Base-by-base conservation (phyloP, 2,797 vertebrate species). In the Streptopelia turtur region DNA sequence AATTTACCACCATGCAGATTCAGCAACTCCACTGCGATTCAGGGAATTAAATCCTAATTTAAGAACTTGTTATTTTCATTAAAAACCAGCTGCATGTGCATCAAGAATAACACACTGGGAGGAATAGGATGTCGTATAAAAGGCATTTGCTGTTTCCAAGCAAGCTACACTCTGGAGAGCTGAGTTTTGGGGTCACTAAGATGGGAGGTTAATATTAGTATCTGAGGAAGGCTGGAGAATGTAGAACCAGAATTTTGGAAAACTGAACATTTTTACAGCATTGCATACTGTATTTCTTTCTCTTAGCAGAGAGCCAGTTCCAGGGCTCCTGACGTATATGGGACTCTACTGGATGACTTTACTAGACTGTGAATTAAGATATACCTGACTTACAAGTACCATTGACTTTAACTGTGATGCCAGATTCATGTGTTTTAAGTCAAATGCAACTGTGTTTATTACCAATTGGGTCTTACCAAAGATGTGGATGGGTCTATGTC, bases 31-130 rank as follows among this genome's bases (percentile, higher is more conserved):
- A 63, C 56, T 88, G 61, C 87, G 65, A 94, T 79, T 93, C 65
- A 78, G 82, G 89, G 75, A 94, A 95, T 88, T 95, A 93, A 95
- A 89, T 65, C 57, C 69, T 80, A 82, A 92, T 96, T 95, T 86
- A 86, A 83, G 87, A 96, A 91, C 64, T 92, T 93, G 52, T 72
- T 89, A 87, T 92, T 96, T 93, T 90, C 53, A 91, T 92, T 94
- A 90, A 95, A 90, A 93, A 61, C 11, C 92, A 96, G 84, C 89
- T 89, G 94, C 52, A 63, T 56, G 25, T 56, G 31, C 35, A 47
- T 75, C 57, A 86, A 55, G 57, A 95, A 85, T 91, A 83, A 93
- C 55, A 75, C 11, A 72, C 6, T 57, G 55, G 22, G 72, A 83
- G 83, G 72, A 86, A 80, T 65, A 91, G 82, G 89, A 95, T 87